Evolutionary conservation across 1,140 invertebrate species (phyloP).

Genomic region (Episyrphus balteatus): DNA sequence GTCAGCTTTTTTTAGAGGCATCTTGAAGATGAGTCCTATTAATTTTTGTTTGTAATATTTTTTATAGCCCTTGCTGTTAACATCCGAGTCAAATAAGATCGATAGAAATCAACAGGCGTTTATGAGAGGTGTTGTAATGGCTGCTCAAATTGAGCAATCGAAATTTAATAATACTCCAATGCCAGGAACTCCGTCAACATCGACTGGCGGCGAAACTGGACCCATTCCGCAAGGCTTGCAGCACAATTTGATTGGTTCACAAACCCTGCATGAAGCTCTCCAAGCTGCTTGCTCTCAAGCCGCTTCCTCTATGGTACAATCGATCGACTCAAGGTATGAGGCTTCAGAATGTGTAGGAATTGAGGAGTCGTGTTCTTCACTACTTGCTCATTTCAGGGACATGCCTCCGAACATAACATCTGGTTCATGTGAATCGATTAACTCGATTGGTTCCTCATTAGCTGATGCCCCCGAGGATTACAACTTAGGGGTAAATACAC

Average conservation of each 20-base stretch:
- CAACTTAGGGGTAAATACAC: background rate
- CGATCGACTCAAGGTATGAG: background rate
- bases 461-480: background rate
- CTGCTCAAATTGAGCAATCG: no score
- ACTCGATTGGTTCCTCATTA: background rate
- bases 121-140: background rate
- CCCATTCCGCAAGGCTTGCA: no score
- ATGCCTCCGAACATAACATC: no score
- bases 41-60: background rate
- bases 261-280: constrained; percentile 5
- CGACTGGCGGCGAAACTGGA: background rate
- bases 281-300: constrained; percentile 10
- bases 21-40: background rate
- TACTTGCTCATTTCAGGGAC: no score
- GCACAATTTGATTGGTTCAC: background rate
- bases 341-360: background rate
- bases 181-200: background rate
- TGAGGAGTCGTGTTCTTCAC: no score
- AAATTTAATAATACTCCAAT: no score
- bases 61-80: constrained; percentile 7
- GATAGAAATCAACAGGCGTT: background rate
- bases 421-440: no score
- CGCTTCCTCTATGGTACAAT: background rate
- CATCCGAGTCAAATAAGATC: constrained; percentile 1
- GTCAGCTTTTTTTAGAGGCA: background rate